These are phyloP conservation scores for Micronycteris hirsuta DNA, from an alignment of 2,113 vertebrate genomes.

Conservation along the genomic window DNA sequence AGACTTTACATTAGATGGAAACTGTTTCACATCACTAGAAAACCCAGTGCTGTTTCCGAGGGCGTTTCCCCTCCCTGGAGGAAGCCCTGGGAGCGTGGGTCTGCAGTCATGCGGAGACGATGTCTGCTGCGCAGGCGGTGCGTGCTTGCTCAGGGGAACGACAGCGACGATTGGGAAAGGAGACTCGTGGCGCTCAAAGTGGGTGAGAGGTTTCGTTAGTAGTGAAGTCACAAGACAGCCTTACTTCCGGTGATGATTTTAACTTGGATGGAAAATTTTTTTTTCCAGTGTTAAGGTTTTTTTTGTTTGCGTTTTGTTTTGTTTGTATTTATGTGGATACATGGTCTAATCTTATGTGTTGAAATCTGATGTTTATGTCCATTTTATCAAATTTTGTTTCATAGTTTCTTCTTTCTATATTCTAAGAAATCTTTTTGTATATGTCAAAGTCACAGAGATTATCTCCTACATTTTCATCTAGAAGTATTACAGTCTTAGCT, in stretches of 20 bases:
- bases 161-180: slow-evolving; percentile 38
- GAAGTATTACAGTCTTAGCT: not conserved
- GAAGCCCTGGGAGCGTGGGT: not conserved
- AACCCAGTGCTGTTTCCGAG: slow-evolving; percentile 11
- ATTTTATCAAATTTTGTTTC: not conserved
- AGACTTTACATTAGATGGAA: slow-evolving; percentile 19
- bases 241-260: slow-evolving; percentile 24
- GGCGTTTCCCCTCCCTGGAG: not conserved
- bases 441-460: not conserved
- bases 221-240: slow-evolving; percentile 43
- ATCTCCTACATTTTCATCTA: not conserved
- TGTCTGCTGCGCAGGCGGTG: not conserved
- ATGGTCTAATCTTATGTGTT: not conserved
- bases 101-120: slow-evolving; percentile 48
- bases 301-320: not conserved
- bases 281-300: not conserved
- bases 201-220: slow-evolving; percentile 63
- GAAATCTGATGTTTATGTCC: not conserved
- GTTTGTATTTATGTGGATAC: not conserved
- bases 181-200: slow-evolving; percentile 52
- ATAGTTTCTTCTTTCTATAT: not conserved
- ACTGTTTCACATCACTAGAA: not conserved
- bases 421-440: not conserved
- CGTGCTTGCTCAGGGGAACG: slow-evolving; percentile 4
- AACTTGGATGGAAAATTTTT: slow-evolving; percentile 12